These are phyloP conservation scores for Phyllostomus discolor DNA, from an alignment of 2,113 vertebrate species.

Conservation along the genomic window DNA sequence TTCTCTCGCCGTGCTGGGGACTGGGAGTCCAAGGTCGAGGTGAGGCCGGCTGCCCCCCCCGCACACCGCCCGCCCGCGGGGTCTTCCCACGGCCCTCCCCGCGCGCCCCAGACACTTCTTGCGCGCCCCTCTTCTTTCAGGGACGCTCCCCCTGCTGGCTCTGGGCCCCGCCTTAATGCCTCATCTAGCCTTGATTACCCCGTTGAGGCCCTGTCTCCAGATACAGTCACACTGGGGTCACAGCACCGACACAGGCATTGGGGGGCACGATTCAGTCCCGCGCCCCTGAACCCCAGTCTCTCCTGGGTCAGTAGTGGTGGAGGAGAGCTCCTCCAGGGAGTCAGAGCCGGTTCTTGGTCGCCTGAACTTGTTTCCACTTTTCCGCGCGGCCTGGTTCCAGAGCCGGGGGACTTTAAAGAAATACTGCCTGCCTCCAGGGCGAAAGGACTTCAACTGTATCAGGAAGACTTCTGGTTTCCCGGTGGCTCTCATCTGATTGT, in stretches of 20 bases:
- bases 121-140: not conserved
- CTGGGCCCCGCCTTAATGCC: not conserved
- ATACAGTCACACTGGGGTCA: not conserved
- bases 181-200: not conserved
- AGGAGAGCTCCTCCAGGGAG: constrained; percentile 59
- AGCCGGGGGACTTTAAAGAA: constrained; percentile 54
- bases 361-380: constrained; percentile 29
- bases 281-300: constrained; percentile 6
- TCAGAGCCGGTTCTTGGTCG: constrained; percentile 57
- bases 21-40: not conserved
- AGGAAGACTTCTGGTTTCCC: not conserved
- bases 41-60: not conserved
- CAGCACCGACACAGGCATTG: not conserved
- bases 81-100: not conserved
- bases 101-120: not conserved
- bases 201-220: not conserved
- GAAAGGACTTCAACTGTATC: not conserved
- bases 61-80: not conserved
- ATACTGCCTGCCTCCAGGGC: constrained; percentile 27
- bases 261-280: not conserved
- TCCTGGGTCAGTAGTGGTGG: constrained; percentile 47
- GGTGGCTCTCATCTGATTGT: constrained; percentile 6
- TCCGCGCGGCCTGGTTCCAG: constrained; percentile 67
- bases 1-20: not conserved
- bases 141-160: not conserved